Percentiles rank a stretch among this genome's conserved stretches.
Conservation (phyloP, 2,888 invertebrate species). For the Scaptomyza tumidula region DNA sequence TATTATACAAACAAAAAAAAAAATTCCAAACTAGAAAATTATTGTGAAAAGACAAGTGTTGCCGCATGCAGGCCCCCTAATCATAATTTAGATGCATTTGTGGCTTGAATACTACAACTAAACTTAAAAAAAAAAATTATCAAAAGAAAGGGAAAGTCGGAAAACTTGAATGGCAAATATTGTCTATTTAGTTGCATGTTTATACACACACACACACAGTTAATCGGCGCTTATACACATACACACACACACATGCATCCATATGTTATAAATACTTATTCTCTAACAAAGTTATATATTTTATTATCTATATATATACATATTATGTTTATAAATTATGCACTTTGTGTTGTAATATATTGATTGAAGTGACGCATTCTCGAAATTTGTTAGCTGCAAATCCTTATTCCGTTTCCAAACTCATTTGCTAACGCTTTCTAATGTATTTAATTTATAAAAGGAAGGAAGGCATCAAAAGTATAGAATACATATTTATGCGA, state of each 20-base stretch:
- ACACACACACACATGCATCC: conserved; percentile 19
- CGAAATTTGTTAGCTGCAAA: conserved; percentile 57
- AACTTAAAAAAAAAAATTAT: conserved; percentile 36
- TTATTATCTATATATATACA: conserved; percentile 37
- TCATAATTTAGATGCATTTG: conserved; percentile 58
- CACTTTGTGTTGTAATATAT: conserved; percentile 69
- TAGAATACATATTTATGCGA: conserved; percentile 39
- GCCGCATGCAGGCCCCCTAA: conserved; percentile 48
- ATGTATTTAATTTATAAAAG: conserved; percentile 62
- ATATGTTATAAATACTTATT: conserved; percentile 55
- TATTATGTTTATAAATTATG: conserved; percentile 58
- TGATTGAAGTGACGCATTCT: conserved; percentile 48
- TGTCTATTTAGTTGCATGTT: conserved; percentile 54
- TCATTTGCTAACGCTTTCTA: conserved; percentile 68
- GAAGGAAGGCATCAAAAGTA: conserved; percentile 45
- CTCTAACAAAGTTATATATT: conserved; percentile 62
- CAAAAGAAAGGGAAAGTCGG: conserved; percentile 32
- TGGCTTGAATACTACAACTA: conserved; percentile 60
- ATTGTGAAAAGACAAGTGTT: conserved; percentile 71
- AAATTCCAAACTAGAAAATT: conserved; percentile 57
- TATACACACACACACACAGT: conserved; percentile 25
- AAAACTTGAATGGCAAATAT: conserved; percentile 30
- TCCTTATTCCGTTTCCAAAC: conserved; percentile 56
- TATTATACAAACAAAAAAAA: conserved; percentile 25
- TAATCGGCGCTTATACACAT: conserved; percentile 38